These are phyloP conservation scores for Cricetomys ansorgei DNA, from an alignment of 2,113 vertebrate genomes.

Conservation along the genomic window DNA sequence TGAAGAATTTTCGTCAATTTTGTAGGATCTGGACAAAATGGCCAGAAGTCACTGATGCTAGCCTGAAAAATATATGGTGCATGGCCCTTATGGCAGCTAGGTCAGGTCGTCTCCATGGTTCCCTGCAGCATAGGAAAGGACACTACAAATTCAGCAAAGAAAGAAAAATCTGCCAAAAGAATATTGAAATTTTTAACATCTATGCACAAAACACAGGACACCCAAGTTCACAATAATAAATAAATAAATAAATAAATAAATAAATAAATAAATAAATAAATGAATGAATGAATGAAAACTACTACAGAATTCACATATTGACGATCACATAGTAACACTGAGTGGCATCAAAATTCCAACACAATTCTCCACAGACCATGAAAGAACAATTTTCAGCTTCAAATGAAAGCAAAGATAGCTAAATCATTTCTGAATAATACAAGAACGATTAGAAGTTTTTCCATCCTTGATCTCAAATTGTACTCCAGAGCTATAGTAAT, in stretches of 20 bases:
- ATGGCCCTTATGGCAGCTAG: no score
- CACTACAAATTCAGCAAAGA: not conserved
- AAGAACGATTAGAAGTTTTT: not conserved
- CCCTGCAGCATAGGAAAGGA: no score
- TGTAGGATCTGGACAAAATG: no score
- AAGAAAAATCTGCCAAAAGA: not conserved
- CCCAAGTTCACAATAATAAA: no score
- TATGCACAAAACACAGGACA: not conserved
- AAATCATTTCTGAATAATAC: not conserved
- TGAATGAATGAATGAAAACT: no score
- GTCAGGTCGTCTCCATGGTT: no score
- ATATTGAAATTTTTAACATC: not conserved
- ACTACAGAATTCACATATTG: not conserved
- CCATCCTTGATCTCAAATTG: not conserved
- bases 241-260: no score
- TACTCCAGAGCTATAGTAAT: not conserved
- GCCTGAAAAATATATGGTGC: no score
- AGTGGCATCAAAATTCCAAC: not conserved
- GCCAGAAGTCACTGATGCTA: no score
- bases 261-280: no score
- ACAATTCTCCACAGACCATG: not conserved
- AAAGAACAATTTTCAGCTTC: not conserved
- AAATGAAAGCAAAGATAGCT: not conserved
- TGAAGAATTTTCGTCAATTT: no score
- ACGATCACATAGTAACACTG: not conserved